Conservation (phyloP, 2,113 vertebrate species). For the Plectropomus leopardus region DNA sequence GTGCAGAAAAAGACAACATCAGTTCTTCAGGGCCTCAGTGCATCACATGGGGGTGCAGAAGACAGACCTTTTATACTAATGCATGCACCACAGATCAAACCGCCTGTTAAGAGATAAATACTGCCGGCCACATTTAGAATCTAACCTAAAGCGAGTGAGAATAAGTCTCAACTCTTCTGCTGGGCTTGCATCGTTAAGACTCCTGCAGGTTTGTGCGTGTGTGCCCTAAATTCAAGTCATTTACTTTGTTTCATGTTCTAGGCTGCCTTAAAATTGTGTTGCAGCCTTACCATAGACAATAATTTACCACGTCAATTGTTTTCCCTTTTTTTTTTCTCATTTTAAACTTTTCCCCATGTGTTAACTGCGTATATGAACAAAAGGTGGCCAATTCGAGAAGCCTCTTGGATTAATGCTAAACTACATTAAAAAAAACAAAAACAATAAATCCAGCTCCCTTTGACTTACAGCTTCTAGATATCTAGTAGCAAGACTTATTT, state of each 20-base stretch:
- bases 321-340: neutral
- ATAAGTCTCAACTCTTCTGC: neutral
- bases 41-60: neutral
- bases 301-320: neutral
- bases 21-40: neutral
- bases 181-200: neutral
- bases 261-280: too few species aligned
- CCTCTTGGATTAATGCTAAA: neutral
- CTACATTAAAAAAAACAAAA: neutral
- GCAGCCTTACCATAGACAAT: too few species aligned
- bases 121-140: accelerated
- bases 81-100: neutral
- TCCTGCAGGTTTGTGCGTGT: neutral
- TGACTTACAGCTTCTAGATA: neutral
- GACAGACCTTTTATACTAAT: neutral
- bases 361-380: neutral
- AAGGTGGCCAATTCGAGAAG: neutral
- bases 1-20: neutral
- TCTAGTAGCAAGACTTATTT: neutral
- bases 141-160: neutral
- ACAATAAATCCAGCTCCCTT: neutral
- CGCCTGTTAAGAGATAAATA: neutral
- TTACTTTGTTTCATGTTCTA: neutral
- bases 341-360: neutral
- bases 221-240: too few species aligned